Percentiles rank a stretch among this genome's conserved stretches.
Conservation (phyloP, 2,113 vertebrate species). For the Larimichthys polyactis region DNA sequence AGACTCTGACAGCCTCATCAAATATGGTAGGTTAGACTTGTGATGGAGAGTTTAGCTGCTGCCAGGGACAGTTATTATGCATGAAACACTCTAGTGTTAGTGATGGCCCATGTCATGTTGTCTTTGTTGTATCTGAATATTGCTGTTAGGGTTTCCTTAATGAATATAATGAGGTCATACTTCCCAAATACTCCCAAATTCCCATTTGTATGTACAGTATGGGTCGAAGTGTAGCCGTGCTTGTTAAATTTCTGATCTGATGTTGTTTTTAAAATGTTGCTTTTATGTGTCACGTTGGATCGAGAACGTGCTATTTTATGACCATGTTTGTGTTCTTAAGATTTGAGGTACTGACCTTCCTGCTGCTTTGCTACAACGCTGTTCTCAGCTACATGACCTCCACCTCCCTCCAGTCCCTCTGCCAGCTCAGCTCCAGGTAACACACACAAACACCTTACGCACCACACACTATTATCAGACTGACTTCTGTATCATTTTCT, state of each 20-base stretch:
- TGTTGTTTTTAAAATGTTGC: not conserved
- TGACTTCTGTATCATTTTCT: too few species aligned
- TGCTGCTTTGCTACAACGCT: conserved; percentile 96
- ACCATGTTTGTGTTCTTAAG: conserved; percentile 77
- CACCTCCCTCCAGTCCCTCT: conserved; percentile 94
- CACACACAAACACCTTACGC: conserved; percentile 9
- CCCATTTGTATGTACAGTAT: not conserved
- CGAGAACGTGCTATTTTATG: not conserved
- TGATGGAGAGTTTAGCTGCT: conserved; percentile 24
- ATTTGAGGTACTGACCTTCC: conserved; percentile 97
- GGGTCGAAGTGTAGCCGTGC: not conserved
- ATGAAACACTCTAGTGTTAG: not conserved
- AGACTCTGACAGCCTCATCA: not conserved
- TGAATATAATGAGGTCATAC: conserved; percentile 18
- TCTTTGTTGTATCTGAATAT: conserved; percentile 25
- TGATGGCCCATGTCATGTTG: conserved; percentile 17
- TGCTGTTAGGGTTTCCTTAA: conserved; percentile 36
- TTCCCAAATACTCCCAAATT: too few species aligned
- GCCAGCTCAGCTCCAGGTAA: conserved; percentile 97
- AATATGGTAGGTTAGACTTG: not conserved
- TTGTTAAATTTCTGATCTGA: conserved; percentile 2
- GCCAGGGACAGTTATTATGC: conserved; percentile 3
- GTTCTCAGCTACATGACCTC: conserved; percentile 93
- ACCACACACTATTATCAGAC: too few species aligned
- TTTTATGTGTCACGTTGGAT: not conserved